These are phyloP conservation scores for Acinonyx jubatus DNA, from an alignment of 2,113 vertebrate genomes.

Conservation along the genomic window DNA sequence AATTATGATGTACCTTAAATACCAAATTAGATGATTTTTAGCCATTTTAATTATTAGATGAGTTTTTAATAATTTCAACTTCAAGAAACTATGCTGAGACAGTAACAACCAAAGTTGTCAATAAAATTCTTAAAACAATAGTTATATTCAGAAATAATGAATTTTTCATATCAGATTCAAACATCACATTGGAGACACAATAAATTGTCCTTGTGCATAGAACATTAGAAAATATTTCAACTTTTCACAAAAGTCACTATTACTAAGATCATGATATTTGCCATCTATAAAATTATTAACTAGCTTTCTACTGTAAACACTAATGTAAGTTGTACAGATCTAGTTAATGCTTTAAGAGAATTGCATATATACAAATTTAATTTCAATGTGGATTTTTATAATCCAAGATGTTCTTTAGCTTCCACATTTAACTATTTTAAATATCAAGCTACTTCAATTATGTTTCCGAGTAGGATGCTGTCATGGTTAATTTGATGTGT, in stretches of 20 bases:
- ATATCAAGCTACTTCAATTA: background rate
- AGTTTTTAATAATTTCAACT: background rate
- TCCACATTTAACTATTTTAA: background rate
- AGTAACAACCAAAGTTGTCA: background rate
- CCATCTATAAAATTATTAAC: background rate
- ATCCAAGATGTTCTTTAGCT: background rate
- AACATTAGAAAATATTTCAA: background rate
- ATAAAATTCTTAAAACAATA: background rate
- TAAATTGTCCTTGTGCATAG: background rate
- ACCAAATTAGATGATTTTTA: background rate
- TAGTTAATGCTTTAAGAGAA: background rate
- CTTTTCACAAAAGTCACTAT: constrained; percentile 24
- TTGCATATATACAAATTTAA: background rate
- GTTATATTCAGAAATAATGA: background rate
- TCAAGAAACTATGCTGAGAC: background rate
- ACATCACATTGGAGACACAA: background rate
- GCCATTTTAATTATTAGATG: background rate
- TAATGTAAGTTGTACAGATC: background rate
- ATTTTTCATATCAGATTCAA: background rate
- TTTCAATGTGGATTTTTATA: background rate
- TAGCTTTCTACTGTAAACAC: background rate
- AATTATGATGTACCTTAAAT: background rate
- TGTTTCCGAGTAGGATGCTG: background rate
- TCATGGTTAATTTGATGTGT: background rate
- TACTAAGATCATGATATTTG: background rate